A percentile compares a stretch with the other conserved stretches of the same genome.
Evolutionary conservation across 2,797 vertebrate species (phyloP).

Genomic region (Squalus acanthias): DNA sequence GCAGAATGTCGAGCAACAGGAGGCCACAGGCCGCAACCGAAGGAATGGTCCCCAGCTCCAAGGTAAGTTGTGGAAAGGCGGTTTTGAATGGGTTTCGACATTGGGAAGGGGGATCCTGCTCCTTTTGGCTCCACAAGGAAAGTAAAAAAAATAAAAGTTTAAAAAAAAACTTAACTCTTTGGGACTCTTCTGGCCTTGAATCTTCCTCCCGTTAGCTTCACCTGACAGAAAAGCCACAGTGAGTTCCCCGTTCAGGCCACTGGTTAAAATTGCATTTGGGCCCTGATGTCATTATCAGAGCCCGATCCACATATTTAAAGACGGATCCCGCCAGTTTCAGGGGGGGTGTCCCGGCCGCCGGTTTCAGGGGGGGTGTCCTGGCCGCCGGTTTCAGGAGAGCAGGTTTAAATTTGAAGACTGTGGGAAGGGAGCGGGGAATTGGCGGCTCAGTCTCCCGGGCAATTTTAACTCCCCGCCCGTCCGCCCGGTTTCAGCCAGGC

Average conservation of each 20-base stretch:
- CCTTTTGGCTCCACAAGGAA: no score
- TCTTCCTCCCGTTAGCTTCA: background rate
- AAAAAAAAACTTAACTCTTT: no score
- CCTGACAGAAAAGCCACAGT: background rate
- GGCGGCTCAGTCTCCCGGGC: background rate
- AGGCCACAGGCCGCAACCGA: no score
- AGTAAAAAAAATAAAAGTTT: no score
- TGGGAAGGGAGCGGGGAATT: background rate
- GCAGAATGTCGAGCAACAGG: background rate
- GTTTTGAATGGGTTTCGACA: no score
- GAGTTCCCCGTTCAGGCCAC: background rate
- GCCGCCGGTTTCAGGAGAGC: background rate
- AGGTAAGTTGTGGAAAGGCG: no score
- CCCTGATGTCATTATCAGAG: background rate
- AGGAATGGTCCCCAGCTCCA: no score
- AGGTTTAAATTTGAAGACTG: no score
- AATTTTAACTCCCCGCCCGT: background rate
- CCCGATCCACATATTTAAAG: background rate
- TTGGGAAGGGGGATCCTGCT: no score
- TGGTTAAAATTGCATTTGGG: background rate
- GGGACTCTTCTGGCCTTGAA: no score
- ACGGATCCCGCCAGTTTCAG: background rate
- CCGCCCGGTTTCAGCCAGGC: background rate
- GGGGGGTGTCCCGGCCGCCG: no score
- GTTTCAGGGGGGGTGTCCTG: background rate